Evolutionary conservation across 2,113 vertebrate species (phyloP).

Genomic region (Balaenoptera acutorostrata): DNA sequence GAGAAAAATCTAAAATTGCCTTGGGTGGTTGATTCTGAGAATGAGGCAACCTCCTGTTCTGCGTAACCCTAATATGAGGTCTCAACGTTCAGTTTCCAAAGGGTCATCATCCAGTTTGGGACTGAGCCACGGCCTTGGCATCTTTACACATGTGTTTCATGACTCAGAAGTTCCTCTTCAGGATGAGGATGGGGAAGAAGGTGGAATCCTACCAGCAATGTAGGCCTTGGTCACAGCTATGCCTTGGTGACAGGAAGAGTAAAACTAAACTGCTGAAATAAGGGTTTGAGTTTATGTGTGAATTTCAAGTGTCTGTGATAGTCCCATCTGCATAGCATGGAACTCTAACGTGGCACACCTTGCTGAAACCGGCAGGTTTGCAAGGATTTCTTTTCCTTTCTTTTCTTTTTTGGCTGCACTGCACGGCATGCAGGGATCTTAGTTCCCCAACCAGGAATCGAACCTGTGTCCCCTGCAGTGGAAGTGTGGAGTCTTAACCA

Average conservation of each 20-base stretch:
- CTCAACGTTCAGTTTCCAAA: neutral
- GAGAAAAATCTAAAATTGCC: neutral
- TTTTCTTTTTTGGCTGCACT: too few species aligned
- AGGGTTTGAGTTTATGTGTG: neutral
- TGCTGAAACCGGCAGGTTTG: accelerated
- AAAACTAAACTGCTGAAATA: neutral
- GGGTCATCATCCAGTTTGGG: neutral
- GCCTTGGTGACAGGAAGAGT: neutral
- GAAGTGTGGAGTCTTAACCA: too few species aligned
- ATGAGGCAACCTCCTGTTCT: neutral
- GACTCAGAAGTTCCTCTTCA: neutral
- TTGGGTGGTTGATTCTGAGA: slow-evolving; percentile 27
- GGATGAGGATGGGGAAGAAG: neutral
- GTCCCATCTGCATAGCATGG: neutral
- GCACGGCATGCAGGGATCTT: too few species aligned
- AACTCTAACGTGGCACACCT: neutral
- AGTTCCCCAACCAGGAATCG: too few species aligned
- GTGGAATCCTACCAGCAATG: neutral
- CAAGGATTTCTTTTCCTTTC: neutral
- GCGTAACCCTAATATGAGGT: neutral
- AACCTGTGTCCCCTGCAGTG: too few species aligned
- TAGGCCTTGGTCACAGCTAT: neutral
- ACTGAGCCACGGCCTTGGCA: neutral
- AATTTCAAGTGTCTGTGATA: neutral
- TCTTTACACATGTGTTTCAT: neutral